Conservation (phyloP, 1,140 invertebrate species). For the Trichonephila clavata region DNA sequence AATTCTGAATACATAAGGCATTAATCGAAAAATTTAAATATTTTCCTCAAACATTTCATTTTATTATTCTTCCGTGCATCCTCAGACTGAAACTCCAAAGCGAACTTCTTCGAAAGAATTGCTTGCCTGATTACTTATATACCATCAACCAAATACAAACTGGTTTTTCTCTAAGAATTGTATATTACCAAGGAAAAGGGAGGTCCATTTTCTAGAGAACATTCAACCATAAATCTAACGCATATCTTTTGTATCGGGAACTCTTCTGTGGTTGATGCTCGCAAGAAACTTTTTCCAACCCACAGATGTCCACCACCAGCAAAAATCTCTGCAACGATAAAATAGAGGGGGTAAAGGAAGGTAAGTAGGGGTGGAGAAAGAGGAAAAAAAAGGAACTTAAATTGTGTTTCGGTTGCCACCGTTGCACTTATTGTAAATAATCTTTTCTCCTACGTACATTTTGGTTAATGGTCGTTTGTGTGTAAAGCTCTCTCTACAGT, state of each 20-base stretch:
- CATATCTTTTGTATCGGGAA: constrained; percentile 13
- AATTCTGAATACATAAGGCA: too few relatives aligned
- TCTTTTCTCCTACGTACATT: constrained; percentile 61
- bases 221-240: neutral
- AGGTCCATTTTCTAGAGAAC: neutral
- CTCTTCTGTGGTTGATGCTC: neutral
- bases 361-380: neutral
- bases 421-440: constrained; percentile 61
- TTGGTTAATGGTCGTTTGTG: constrained; percentile 58
- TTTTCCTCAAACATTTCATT: too few relatives aligned
- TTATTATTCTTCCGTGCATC: too few relatives aligned
- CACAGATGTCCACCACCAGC: constrained; percentile 39
- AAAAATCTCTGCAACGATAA: constrained; percentile 4
- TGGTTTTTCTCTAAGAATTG: neutral
- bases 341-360: neutral
- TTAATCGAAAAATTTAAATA: too few relatives aligned
- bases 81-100: too few relatives aligned
- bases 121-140: too few relatives aligned
- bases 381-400: constrained; percentile 3
- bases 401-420: constrained; percentile 42
- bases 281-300: neutral
- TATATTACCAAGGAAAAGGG: neutral
- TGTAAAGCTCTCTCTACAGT: constrained; percentile 38
- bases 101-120: too few relatives aligned
- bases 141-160: too few relatives aligned